phyloP scores from a whole-genome alignment of 2,797 vertebrate genomes.

The Peromyscus eremicus region DNA sequence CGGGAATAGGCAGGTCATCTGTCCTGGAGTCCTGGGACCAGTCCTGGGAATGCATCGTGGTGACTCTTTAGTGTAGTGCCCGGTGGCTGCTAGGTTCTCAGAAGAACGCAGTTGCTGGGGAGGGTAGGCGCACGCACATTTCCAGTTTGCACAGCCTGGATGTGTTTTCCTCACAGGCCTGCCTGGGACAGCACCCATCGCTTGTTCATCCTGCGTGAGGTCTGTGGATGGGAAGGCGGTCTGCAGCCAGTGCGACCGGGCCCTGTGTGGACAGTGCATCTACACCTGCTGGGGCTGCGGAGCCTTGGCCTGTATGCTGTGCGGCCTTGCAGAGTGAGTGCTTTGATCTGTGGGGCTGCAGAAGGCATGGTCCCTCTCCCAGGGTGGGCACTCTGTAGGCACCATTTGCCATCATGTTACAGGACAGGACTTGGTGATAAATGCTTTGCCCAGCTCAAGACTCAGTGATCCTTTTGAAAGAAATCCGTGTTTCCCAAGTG shows the following conservation, averaged over 20 bases:
- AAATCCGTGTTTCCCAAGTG: fast-evolving
- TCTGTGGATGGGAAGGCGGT: slow-evolving; percentile 80
- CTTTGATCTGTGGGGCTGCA: not conserved
- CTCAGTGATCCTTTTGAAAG: not conserved
- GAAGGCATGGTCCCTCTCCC: not conserved
- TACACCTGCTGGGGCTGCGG: slow-evolving; percentile 86
- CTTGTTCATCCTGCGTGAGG: slow-evolving; percentile 87
- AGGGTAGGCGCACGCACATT: fast-evolving
- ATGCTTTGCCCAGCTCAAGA: not conserved
- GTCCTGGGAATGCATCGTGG: not conserved
- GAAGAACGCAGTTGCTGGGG: not conserved
- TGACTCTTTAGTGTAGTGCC: not conserved
- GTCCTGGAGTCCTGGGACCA: too few species aligned
- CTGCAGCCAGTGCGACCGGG: slow-evolving; percentile 85
- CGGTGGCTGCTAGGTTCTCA: fast-evolving
- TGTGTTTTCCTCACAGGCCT: slow-evolving; percentile 71
- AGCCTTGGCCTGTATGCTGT: slow-evolving; percentile 83
- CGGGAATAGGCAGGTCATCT: fast-evolving
- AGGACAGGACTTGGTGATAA: not conserved
- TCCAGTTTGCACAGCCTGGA: not conserved
- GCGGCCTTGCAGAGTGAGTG: slow-evolving; percentile 88
- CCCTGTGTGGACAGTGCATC: slow-evolving; percentile 86
- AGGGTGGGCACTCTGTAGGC: not conserved
- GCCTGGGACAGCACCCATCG: slow-evolving; percentile 58
- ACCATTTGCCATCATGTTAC: fast-evolving